A percentile compares a stretch with the other conserved stretches of the same genome.
Evolutionary conservation across 2,113 vertebrate genomes (phyloP).

Genomic region (Camelus dromedarius): DNA sequence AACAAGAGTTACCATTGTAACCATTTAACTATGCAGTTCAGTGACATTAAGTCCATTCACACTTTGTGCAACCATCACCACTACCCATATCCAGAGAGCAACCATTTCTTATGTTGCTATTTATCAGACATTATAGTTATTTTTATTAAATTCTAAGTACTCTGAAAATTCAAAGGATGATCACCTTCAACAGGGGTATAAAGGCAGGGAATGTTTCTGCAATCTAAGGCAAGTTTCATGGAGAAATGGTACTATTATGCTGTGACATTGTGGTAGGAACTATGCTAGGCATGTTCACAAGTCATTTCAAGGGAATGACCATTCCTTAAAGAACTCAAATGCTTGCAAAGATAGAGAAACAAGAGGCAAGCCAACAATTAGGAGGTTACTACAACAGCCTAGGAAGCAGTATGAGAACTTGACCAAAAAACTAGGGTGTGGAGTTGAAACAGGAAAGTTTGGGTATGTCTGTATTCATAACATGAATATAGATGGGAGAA

Average conservation of each 20-base stretch:
- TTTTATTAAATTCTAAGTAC: slow-evolving; percentile 13
- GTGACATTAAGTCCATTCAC: neutral
- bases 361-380: neutral
- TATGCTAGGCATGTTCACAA: neutral
- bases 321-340: neutral
- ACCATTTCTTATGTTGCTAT: neutral
- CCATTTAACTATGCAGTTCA: neutral
- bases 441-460: neutral
- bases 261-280: neutral
- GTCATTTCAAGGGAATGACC: neutral
- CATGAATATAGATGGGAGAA: neutral
- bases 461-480: neutral
- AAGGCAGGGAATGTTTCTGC: neutral
- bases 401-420: neutral
- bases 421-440: neutral
- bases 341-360: neutral
- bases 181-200: neutral
- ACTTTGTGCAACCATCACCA: neutral
- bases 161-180: neutral
- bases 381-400: neutral
- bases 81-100: neutral
- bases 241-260: neutral
- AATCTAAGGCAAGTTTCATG: neutral
- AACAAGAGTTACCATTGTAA: neutral
- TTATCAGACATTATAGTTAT: neutral